Conservation (phyloP, 2,113 vertebrate genomes). For the Probosciger aterrimus region DNA sequence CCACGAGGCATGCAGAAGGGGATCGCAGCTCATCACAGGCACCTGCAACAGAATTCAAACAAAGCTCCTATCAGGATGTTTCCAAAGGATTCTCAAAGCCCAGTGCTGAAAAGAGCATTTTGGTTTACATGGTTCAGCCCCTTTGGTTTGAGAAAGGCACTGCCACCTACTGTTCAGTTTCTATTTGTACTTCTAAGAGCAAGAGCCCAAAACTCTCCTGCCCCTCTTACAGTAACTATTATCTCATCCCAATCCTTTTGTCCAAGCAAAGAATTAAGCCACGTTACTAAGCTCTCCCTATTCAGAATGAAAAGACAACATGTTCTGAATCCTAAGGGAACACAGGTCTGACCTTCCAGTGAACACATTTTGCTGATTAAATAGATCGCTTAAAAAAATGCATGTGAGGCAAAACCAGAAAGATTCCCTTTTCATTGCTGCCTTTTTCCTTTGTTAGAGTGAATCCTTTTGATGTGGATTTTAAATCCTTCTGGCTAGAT, state of each 20-base stretch:
- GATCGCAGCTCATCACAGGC: slow-evolving; percentile 85
- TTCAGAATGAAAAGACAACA: not conserved
- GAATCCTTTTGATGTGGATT: slow-evolving; percentile 30
- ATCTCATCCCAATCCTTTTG: not conserved
- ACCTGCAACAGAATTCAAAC: slow-evolving; percentile 71
- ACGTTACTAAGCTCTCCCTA: not conserved
- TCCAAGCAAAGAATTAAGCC: not conserved
- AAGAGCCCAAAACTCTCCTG: not conserved
- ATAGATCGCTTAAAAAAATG: not conserved
- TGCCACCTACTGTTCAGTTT: not conserved
- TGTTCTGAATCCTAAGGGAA: not conserved
- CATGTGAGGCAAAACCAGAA: not conserved
- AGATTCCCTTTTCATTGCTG: not conserved
- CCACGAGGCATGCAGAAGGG: slow-evolving; percentile 91
- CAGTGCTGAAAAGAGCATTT: not conserved
- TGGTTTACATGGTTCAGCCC: not conserved
- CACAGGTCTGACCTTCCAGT: not conserved
- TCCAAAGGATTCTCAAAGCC: not conserved
- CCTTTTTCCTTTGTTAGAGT: not conserved
- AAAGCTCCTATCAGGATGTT: not conserved
- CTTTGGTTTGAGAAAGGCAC: not conserved
- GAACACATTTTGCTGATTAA: not conserved
- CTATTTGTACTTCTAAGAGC: not conserved
- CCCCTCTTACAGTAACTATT: not conserved
- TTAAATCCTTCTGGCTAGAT: slow-evolving; percentile 42